Evolutionary conservation across 2,888 invertebrate species (phyloP).

Genomic region (Tridacna crocea): DNA sequence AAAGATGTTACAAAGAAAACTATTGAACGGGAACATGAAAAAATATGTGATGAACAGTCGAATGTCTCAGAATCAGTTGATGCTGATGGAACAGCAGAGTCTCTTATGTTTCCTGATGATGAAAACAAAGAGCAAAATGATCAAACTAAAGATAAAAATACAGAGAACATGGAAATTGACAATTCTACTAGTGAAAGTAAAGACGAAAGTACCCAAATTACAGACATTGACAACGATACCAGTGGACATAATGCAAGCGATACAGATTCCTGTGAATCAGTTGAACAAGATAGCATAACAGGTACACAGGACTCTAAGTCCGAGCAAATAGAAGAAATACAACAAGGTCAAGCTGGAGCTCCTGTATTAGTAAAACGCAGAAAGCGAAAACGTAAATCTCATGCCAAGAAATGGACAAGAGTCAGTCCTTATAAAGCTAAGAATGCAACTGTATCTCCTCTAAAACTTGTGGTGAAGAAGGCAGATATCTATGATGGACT

Average conservation of each 20-base stretch:
- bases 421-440: neutral
- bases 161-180: neutral
- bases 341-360: neutral
- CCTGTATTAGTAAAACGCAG: neutral
- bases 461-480: neutral
- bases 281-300: neutral
- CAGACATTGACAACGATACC: neutral
- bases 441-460: neutral
- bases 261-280: neutral
- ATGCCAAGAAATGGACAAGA: constrained; percentile 1
- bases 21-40: too few relatives aligned
- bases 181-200: neutral
- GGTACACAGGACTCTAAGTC: neutral
- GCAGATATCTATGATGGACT: neutral
- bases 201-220: neutral
- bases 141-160: neutral
- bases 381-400: neutral
- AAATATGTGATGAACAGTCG: too few relatives aligned
- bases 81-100: too few relatives aligned
- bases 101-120: too few relatives aligned
- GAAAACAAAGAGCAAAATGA: neutral
- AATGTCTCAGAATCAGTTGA: too few relatives aligned
- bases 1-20: neutral
- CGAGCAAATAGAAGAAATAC: neutral
- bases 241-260: neutral